These are phyloP conservation scores for Euclidia mi DNA, from an alignment of 2,888 invertebrate genomes.

Conservation along the genomic window DNA sequence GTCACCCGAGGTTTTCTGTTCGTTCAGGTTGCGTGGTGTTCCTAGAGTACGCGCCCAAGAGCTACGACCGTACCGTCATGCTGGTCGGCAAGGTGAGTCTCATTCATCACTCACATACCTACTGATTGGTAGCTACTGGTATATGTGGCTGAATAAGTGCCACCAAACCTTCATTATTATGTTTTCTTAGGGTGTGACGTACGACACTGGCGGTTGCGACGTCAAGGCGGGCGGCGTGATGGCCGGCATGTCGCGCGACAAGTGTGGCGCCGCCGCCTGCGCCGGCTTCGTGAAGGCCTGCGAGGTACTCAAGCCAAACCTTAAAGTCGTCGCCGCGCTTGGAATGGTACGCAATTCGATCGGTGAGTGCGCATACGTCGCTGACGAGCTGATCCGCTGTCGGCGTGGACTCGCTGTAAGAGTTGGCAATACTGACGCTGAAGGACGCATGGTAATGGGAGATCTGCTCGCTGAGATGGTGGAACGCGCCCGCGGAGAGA, in stretches of 20 bases:
- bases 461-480: conserved; percentile 93
- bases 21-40: conserved; percentile 93
- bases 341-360: conserved; percentile 97
- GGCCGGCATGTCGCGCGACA: conserved; percentile 98
- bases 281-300: conserved; percentile 97
- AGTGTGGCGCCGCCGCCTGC: conserved; percentile 98
- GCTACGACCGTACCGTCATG: conserved; percentile 92
- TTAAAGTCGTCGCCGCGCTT: conserved; percentile 95
- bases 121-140: too few species aligned
- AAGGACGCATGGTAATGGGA: conserved; percentile 98
- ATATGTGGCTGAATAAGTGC: too few species aligned
- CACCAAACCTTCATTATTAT: too few species aligned
- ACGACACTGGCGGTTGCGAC: conserved; percentile 96
- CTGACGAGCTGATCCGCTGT: conserved; percentile 97
- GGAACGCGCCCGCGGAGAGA: conserved; percentile 92
- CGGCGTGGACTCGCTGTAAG: conserved; percentile 95
- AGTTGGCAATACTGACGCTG: conserved; percentile 98
- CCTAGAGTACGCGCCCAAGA: conserved; percentile 93
- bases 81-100: conserved; percentile 94
- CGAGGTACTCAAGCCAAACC: conserved; percentile 55
- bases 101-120: neutral
- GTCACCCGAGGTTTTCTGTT: too few species aligned
- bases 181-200: conserved; percentile 94
- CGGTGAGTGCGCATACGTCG: conserved; percentile 96
- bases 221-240: conserved; percentile 95